Percentiles rank a stretch among this genome's conserved stretches.
These are phyloP conservation scores for Xiphorhynchus erythropygius DNA, from an alignment of 2,797 vertebrate genomes.

Conservation along the genomic window DNA sequence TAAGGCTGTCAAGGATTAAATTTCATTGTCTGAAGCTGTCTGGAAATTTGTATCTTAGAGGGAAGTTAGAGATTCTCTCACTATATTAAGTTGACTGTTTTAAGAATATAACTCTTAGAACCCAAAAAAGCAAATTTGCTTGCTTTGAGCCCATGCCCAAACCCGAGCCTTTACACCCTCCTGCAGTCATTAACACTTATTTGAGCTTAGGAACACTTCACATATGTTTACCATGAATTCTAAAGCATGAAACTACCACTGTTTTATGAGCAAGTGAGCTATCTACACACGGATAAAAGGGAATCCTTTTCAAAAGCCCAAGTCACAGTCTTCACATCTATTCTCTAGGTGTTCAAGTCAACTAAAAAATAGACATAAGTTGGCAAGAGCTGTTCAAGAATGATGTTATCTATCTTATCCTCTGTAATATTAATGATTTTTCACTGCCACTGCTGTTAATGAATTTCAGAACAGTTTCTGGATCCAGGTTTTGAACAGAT, in stretches of 20 bases:
- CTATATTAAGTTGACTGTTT: background rate
- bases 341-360: background rate
- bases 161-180: background rate
- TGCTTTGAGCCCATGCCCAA: background rate
- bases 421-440: background rate
- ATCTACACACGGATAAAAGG: background rate
- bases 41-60: background rate
- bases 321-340: background rate
- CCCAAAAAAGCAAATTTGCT: background rate
- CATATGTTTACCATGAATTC: background rate
- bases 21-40: background rate
- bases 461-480: conserved; percentile 12
- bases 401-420: background rate
- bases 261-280: background rate
- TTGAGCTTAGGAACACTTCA: background rate
- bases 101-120: background rate
- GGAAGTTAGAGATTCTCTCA: background rate
- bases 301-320: background rate
- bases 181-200: background rate
- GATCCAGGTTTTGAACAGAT: conserved; percentile 50
- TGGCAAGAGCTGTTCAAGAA: background rate
- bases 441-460: background rate
- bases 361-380: background rate
- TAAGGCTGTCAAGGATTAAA: background rate
- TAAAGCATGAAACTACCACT: background rate